phyloP scores from a whole-genome alignment of 1,140 invertebrate genomes.

The Tigriopus japonicus region DNA sequence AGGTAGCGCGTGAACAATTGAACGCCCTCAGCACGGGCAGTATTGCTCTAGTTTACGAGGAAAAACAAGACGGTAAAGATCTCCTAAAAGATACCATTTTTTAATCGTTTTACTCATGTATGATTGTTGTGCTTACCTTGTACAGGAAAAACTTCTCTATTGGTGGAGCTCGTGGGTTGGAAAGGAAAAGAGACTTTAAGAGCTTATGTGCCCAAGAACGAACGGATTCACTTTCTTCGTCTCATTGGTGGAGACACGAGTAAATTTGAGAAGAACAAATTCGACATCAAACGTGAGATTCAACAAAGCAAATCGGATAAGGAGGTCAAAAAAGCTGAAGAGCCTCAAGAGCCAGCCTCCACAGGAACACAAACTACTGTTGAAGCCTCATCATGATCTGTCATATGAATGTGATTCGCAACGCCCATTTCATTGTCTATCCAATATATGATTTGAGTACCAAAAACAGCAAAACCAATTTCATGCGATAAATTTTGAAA shows the following conservation, averaged over 20 bases:
- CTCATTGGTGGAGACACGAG: constrained; percentile 42
- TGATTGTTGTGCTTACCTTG: constrained; percentile 1
- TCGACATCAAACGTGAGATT: constrained; percentile 11
- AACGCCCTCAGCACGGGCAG: constrained; percentile 40
- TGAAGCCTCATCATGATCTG: too few relatives aligned
- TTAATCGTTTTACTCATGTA: constrained; percentile 11
- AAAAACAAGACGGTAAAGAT: constrained; percentile 23
- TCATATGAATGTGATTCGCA: too few relatives aligned
- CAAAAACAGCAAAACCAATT: too few relatives aligned
- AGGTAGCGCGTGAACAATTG: constrained; percentile 8
- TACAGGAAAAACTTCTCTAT: constrained; percentile 9
- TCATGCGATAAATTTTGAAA: too few relatives aligned
- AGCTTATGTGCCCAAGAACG: constrained; percentile 59
- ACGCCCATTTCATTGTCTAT: too few relatives aligned
- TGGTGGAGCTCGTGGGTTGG: constrained; percentile 57
- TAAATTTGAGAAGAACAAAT: constrained; percentile 21
- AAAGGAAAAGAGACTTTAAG: constrained; percentile 62
- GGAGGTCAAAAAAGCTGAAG: too few relatives aligned
- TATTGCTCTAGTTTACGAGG: constrained; percentile 49
- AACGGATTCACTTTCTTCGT: constrained; percentile 63
- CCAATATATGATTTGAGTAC: too few relatives aligned
- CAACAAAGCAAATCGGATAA: too few relatives aligned
- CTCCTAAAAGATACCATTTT: constrained; percentile 26
- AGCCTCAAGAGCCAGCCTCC: too few relatives aligned
- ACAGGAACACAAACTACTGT: too few relatives aligned